phyloP scores from a whole-genome alignment of 2,888 invertebrate genomes.

The Oscheius myriophilus region DNA sequence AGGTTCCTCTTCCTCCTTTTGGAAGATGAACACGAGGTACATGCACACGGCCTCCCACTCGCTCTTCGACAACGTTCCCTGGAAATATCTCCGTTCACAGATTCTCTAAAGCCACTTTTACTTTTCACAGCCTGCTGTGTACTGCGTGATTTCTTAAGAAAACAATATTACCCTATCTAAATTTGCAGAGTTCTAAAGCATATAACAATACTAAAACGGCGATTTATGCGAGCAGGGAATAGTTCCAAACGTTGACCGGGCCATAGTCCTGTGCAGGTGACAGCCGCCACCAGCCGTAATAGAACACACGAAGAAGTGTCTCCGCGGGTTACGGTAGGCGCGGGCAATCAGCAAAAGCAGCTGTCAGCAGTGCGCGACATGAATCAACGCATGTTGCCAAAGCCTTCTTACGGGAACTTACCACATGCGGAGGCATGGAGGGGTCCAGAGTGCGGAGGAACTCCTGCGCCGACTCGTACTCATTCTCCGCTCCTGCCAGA shows the following conservation, averaged over 20 bases:
- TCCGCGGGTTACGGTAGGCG: constrained; percentile 22
- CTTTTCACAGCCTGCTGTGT: too few relatives aligned
- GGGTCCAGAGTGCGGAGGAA: constrained; percentile 11
- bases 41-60: constrained; percentile 70
- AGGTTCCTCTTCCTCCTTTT: constrained; percentile 37
- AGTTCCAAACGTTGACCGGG: not conserved
- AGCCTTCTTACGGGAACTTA: constrained; percentile 16
- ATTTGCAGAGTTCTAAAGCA: too few relatives aligned
- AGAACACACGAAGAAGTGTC: constrained; percentile 27
- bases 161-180: not conserved
- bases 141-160: not conserved
- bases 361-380: constrained; percentile 10
- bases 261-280: constrained; percentile 11
- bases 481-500: constrained; percentile 32
- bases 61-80: constrained; percentile 67
- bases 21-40: constrained; percentile 68
- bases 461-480: constrained; percentile 50
- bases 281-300: constrained; percentile 26
- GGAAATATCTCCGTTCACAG: constrained; percentile 24
- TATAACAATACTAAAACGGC: too few relatives aligned
- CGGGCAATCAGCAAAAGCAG: constrained; percentile 19
- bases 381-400: constrained; percentile 4
- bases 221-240: too few relatives aligned
- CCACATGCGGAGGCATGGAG: constrained; percentile 4
- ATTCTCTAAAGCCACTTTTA: not conserved